A percentile compares a stretch with the other conserved stretches of the same genome.
Conservation (phyloP, 2,888 invertebrate genomes). For the Cephus nigrinus region DNA sequence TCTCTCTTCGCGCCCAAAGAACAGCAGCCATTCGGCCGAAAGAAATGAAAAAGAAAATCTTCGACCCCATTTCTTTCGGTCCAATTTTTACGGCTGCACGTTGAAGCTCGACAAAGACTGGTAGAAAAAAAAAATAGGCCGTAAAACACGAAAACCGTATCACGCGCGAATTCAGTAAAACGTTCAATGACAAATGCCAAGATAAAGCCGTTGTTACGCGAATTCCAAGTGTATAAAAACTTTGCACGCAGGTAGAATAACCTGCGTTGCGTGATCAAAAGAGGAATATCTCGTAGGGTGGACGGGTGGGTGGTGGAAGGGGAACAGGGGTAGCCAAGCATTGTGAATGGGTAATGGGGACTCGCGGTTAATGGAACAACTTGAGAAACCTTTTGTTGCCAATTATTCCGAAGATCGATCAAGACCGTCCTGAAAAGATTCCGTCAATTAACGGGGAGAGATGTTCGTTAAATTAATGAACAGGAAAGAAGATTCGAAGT, state of each 20-base stretch:
- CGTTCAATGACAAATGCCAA: neutral
- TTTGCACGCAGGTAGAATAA: neutral
- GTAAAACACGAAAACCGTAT: too few species aligned
- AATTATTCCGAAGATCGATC: slow-evolving; percentile 7
- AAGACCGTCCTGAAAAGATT: slow-evolving; percentile 23
- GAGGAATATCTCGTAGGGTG: neutral
- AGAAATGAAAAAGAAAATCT: neutral
- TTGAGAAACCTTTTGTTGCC: slow-evolving; percentile 8
- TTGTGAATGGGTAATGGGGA: slow-evolving; percentile 1
- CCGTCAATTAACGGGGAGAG: slow-evolving; percentile 25
- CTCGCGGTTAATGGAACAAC: slow-evolving; percentile 7
- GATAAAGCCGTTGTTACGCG: neutral
- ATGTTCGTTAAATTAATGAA: slow-evolving; percentile 31
- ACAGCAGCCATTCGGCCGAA: neutral
- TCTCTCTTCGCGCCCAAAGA: neutral
- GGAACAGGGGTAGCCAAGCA: neutral
- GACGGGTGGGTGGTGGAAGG: neutral
- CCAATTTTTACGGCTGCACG: neutral
- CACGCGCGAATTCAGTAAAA: neutral
- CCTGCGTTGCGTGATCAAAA: neutral
- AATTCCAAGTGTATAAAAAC: neutral
- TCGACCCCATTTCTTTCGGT: neutral
- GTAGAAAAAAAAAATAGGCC: neutral
- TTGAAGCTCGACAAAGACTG: neutral
- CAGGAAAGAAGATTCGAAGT: slow-evolving; percentile 27